These are phyloP conservation scores for Cassiopea andromeda DNA, from an alignment of 30 jellyfish, hydroid and myxozoan species.

Conservation along the genomic window DNA sequence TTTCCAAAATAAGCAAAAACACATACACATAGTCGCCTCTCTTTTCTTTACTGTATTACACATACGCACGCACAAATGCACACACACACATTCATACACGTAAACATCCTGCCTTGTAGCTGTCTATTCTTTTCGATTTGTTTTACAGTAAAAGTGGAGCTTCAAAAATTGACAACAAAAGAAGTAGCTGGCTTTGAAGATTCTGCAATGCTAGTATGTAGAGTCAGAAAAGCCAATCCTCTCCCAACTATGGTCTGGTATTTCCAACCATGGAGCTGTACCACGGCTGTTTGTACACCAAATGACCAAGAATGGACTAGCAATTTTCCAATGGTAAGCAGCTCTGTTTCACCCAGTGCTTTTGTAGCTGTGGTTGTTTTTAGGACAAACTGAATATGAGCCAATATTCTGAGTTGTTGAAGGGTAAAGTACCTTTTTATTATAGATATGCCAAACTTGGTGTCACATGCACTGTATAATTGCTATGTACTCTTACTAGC, in stretches of 20 bases:
- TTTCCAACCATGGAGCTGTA: slow-evolving; percentile 82
- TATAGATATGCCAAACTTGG: too few species aligned
- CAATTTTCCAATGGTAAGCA: slow-evolving; percentile 23
- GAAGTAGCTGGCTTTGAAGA: slow-evolving; percentile 58
- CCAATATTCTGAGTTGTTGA: too few species aligned
- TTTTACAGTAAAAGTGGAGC: slow-evolving; percentile 27
- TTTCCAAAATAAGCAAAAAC: background rate
- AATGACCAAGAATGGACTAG: slow-evolving; percentile 33
- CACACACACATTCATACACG: background rate
- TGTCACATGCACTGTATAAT: too few species aligned
- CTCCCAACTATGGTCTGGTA: slow-evolving; percentile 76
- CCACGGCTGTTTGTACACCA: slow-evolving; percentile 36
- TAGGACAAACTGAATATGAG: too few species aligned
- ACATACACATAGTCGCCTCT: background rate
- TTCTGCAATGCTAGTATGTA: slow-evolving; percentile 44
- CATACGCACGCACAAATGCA: background rate
- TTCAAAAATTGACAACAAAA: slow-evolving; percentile 3
- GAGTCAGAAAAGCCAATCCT: slow-evolving; percentile 66
- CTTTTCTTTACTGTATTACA: background rate
- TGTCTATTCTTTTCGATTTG: background rate
- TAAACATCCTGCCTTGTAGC: background rate
- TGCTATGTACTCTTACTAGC: too few species aligned
- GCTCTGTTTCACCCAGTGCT: background rate
- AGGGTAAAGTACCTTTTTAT: too few species aligned
- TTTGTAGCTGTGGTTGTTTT: too few species aligned